Evolutionary conservation across 1,140 invertebrate species (phyloP).

Genomic region (Neelides sp.): DNA sequence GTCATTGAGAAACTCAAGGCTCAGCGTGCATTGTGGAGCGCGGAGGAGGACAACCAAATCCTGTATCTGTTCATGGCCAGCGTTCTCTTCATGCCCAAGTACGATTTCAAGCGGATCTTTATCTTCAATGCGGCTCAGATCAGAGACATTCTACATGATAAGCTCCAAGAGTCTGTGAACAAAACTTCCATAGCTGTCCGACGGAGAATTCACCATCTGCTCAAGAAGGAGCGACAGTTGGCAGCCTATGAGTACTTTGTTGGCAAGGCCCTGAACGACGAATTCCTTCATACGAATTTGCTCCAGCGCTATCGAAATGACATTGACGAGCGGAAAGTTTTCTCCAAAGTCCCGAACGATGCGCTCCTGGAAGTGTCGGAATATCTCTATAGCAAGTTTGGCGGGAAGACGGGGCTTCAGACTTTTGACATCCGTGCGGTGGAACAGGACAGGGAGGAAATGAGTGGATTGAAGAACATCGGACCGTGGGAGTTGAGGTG

Average conservation of each 20-base stretch:
- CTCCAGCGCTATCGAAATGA: not conserved
- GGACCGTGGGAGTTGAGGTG: too few species aligned
- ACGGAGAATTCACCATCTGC: constrained; percentile 10
- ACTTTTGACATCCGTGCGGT: too few species aligned
- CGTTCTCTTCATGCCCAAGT: constrained; percentile 20
- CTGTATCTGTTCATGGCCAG: constrained; percentile 16
- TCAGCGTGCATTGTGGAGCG: constrained; percentile 15
- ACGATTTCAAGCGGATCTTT: constrained; percentile 15
- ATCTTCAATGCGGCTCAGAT: constrained; percentile 22
- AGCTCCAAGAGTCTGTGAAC: constrained; percentile 6
- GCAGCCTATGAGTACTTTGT: constrained; percentile 2
- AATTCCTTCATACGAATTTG: not conserved
- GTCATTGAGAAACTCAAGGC: not conserved
- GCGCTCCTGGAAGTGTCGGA: not conserved
- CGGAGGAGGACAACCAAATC: constrained; percentile 15
- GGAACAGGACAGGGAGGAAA: too few species aligned
- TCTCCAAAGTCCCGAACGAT: not conserved
- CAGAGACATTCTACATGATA: constrained; percentile 16
- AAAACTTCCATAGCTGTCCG: constrained; percentile 13
- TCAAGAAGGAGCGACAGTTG: not conserved
- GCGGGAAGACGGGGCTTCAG: too few species aligned
- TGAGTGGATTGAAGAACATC: too few species aligned
- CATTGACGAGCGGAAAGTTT: not conserved
- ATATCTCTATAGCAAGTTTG: not conserved
- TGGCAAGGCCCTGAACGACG: not conserved